A percentile compares a stretch with the other conserved stretches of the same genome.
phyloP scores from a whole-genome alignment of 2,113 vertebrate genomes.

The Eublepharis macularius region DNA sequence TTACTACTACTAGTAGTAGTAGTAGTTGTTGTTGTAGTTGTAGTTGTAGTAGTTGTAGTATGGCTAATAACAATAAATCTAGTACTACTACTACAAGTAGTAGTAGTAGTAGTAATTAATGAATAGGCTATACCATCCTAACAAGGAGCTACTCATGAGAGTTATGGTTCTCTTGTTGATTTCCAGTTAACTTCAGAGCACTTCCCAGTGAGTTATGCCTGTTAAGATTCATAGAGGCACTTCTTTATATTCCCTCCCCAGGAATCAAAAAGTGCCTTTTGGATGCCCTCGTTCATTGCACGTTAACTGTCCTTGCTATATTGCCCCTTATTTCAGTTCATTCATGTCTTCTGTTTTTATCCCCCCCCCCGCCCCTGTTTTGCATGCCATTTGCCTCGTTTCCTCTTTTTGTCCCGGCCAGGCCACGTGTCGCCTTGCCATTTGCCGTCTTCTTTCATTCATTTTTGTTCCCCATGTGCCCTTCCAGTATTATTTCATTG shows the following conservation, averaged over 20 bases:
- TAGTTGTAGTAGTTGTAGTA: too few relatives aligned
- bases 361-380: background rate
- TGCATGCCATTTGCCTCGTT: background rate
- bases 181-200: too few relatives aligned
- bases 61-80: too few relatives aligned
- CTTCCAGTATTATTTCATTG: slow-evolving; percentile 21
- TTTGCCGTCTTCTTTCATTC: slow-evolving; percentile 9
- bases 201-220: background rate
- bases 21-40: too few relatives aligned
- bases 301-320: background rate
- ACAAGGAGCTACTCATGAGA: too few relatives aligned
- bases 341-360: background rate
- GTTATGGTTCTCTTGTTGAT: too few relatives aligned
- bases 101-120: too few relatives aligned
- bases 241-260: background rate
- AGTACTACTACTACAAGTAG: too few relatives aligned
- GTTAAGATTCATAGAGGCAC: background rate
- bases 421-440: background rate
- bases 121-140: too few relatives aligned
- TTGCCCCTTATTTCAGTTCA: background rate
- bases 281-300: background rate
- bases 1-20: too few relatives aligned
- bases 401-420: background rate
- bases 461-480: background rate
- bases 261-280: background rate